Percentiles rank a stretch among this genome's conserved stretches.
Evolutionary conservation across 2,113 vertebrate genomes (phyloP).

Genomic region (Stictonetta naevosa): DNA sequence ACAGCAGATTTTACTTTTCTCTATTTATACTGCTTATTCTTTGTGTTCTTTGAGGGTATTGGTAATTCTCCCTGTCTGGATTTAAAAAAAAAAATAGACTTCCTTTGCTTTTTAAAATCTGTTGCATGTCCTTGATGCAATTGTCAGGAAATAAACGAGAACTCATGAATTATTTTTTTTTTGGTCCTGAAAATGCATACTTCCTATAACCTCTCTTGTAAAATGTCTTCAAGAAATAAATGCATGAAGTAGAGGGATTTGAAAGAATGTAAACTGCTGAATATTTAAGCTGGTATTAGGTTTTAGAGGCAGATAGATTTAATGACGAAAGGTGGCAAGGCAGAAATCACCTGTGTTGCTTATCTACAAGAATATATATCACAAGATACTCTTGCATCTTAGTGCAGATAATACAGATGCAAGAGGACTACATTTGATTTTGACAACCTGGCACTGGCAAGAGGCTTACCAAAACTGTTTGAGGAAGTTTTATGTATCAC

Average conservation of each 20-base stretch:
- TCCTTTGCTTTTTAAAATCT: not conserved
- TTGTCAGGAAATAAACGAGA: not conserved
- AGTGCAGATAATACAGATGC: accelerated
- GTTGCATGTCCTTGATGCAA: not conserved
- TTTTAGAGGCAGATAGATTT: not conserved
- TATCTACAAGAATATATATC: not conserved
- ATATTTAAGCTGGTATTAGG: not conserved
- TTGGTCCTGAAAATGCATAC: not conserved
- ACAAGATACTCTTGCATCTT: not conserved
- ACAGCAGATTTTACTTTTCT: not conserved
- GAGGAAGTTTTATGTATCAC: not conserved
- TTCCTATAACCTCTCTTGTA: not conserved
- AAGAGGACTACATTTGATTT: accelerated
- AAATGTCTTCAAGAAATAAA: not conserved
- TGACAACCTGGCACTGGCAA: not conserved
- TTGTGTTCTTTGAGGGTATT: not conserved
- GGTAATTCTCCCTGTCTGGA: not conserved
- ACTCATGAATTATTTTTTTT: accelerated
- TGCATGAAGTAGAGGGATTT: no score
- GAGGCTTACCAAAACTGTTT: not conserved
- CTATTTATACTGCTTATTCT: not conserved
- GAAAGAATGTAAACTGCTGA: not conserved
- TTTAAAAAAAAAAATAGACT: not conserved
- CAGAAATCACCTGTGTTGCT: not conserved
- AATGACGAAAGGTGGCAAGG: not conserved